phyloP scores from a whole-genome alignment of 2,113 vertebrate species.

The Psittacara wagleri region DNA sequence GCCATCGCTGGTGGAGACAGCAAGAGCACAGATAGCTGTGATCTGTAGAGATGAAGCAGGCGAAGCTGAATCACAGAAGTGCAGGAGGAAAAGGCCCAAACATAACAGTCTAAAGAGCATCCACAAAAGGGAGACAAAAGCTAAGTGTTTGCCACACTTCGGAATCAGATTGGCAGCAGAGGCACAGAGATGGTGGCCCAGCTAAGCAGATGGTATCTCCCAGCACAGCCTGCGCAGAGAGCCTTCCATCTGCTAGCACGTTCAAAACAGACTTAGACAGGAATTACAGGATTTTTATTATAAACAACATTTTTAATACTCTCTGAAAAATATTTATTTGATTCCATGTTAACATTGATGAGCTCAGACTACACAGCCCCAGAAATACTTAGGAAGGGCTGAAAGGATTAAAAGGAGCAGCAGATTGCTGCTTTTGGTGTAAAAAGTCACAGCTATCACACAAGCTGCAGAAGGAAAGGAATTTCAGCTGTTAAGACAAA shows the following conservation, averaged over 20 bases:
- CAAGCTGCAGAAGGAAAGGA: background rate
- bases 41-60: background rate
- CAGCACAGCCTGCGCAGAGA: background rate
- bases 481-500: background rate
- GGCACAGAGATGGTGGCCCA: background rate
- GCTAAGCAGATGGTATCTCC: slow-evolving; percentile 35
- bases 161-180: background rate
- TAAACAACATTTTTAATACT: slow-evolving; percentile 8
- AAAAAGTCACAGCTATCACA: background rate
- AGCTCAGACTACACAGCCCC: background rate
- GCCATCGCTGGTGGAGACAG: background rate
- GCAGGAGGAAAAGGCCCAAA: background rate
- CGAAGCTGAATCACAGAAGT: background rate
- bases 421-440: background rate
- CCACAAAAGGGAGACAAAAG: background rate
- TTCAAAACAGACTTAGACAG: background rate
- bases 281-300: background rate
- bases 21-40: background rate
- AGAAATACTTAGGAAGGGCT: background rate
- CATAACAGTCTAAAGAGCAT: background rate
- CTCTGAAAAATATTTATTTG: slow-evolving; percentile 40
- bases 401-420: background rate
- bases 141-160: background rate
- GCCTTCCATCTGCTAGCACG: background rate
- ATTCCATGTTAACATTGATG: slow-evolving; percentile 1